Conservation (phyloP, 2,888 invertebrate genomes). For the Lysandra coridon region DNA sequence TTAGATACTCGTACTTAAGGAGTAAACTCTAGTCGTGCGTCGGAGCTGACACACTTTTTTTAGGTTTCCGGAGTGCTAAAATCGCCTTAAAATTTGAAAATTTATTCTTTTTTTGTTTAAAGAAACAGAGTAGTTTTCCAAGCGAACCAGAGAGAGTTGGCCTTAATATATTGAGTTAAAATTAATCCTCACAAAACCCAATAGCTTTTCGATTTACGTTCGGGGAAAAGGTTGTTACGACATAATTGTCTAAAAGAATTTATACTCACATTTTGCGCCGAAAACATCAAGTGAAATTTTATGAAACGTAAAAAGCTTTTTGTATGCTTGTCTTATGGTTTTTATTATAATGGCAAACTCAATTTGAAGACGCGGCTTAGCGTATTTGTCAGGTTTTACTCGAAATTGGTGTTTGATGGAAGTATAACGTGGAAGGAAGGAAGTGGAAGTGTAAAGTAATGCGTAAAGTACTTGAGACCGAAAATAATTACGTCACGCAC, state of each 20-base stretch:
- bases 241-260: conserved; percentile 8
- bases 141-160: no score
- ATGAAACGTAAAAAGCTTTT: conserved; percentile 23
- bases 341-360: conserved; percentile 23
- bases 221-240: neutral
- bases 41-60: no score
- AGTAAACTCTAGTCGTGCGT: no score
- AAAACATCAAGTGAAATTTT: conserved; percentile 15
- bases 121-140: no score
- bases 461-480: neutral
- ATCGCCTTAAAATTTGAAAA: no score
- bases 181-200: neutral
- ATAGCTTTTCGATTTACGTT: neutral
- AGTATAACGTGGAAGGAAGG: neutral
- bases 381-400: neutral
- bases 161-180: neutral
- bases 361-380: conserved; percentile 10
- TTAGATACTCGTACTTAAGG: no score
- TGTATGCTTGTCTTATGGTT: neutral
- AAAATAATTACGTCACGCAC: neutral
- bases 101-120: no score
- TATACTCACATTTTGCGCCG: neutral
- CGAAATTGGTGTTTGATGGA: neutral
- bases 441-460: neutral
- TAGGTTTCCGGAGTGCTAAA: no score